Base-by-base conservation (phyloP, 2,888 invertebrate species). In the Zele albiditarsus region DNA sequence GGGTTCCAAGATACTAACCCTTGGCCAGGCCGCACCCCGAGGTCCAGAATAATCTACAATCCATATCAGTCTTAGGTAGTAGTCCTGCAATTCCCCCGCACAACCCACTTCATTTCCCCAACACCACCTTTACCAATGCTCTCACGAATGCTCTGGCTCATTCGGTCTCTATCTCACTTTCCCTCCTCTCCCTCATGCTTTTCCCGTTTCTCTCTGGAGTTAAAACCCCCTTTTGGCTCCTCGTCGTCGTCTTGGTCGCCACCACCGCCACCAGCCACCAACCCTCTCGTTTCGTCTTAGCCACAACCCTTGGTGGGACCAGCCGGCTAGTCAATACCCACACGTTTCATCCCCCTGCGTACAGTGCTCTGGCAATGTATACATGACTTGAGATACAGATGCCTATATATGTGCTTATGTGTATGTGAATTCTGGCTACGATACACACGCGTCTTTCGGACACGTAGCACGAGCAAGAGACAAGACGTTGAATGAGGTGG, bases 1-100 rank as follows among this genome's bases (percentile, higher is more conserved):
- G 81, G 82, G 79, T 81, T 82, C 73, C 73, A 82, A 86, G 86
- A 86, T 86, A 85, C 85, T 86, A 86, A 86, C 87, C 86, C 87
- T 87, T 87, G 88, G 86, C 88, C 88, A 86, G 85, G 86, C 87
- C 85, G 85, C 87, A 86, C 86, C 87, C 87, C 85, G 85, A 88
- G 88, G 88, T 89, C 89, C 89, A 88, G 89, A 89, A 89, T 89
- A 89, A 89, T 89, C 89, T 88, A 89, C 88, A 88, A 89, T 89
- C 89, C 89, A 89, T 89, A 88, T 88, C 89, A 89, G 89, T 89
- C 89, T 89, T 88, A 87, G 87, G 78, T 79, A 87, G 77, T 87
- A 84, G 77, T 67, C 82, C 84, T 83, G 78, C 80, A 77, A 78
- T 80, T 79, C 71, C 75, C 78, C 70, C 73, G 12, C 70, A 27